These are phyloP conservation scores for Neodon shergylaensis DNA, from an alignment of 2,113 vertebrate genomes.

Conservation along the genomic window DNA sequence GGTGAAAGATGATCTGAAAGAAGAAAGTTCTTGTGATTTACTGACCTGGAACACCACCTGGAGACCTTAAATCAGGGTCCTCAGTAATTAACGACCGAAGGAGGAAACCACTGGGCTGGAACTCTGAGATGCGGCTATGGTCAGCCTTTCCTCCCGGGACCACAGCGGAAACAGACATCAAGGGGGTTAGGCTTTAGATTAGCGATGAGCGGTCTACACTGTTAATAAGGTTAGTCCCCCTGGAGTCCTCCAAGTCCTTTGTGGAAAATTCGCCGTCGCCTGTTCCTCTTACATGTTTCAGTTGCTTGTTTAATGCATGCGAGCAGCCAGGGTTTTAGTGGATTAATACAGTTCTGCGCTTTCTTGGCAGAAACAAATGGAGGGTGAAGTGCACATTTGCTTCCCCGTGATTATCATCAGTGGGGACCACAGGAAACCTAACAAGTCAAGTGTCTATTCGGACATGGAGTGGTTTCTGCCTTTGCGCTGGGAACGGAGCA, in stretches of 20 bases:
- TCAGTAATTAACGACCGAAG: conserved; percentile 7
- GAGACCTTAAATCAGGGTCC: conserved; percentile 3
- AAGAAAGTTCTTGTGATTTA: neutral
- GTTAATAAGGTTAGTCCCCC: no score
- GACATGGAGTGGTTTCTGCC: neutral
- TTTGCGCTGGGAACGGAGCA: neutral
- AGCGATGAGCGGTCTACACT: neutral
- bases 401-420: neutral
- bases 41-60: neutral
- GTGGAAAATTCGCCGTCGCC: accelerated
- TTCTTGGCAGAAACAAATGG: neutral
- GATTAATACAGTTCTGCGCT: neutral
- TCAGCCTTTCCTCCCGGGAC: neutral
- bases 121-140: neutral
- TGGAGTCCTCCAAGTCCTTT: neutral
- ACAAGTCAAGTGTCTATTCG: neutral
- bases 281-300: neutral
- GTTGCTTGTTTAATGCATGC: neutral
- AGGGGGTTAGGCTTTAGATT: accelerated
- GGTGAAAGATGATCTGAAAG: neutral
- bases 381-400: neutral
- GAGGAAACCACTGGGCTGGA: conserved; percentile 31
- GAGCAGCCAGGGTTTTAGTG: neutral
- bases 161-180: neutral
- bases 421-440: neutral